phyloP scores from a whole-genome alignment of 2,797 vertebrate genomes.

The Myotis findleyi region DNA sequence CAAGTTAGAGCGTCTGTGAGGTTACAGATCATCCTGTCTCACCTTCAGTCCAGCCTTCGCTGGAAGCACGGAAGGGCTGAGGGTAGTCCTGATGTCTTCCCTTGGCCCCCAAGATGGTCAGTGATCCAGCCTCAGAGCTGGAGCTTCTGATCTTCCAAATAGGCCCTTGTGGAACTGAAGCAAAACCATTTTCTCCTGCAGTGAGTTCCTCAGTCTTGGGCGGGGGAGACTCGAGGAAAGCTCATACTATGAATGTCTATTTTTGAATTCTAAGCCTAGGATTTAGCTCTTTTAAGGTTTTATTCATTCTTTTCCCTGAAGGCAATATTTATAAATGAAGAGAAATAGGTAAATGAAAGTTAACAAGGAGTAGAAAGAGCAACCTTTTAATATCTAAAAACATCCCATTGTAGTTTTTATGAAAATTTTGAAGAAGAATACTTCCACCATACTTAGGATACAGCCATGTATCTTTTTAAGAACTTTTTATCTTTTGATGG shows the following conservation, averaged over 20 bases:
- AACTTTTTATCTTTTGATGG: background rate
- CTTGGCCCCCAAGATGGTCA: background rate
- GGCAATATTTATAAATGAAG: background rate
- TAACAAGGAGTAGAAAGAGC: background rate
- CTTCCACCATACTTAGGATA: background rate
- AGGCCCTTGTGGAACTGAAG: background rate
- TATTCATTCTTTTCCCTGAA: background rate
- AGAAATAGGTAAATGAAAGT: constrained; percentile 2
- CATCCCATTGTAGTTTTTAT: background rate
- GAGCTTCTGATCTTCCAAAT: background rate
- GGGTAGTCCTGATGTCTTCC: background rate
- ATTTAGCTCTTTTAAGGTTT: constrained; percentile 15
- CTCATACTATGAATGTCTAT: background rate
- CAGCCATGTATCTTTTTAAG: background rate
- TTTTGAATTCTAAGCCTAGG: constrained; percentile 33
- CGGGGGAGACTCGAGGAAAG: background rate
- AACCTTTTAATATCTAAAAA: background rate
- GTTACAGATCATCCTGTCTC: background rate
- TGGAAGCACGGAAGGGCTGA: background rate
- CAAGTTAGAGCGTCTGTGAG: background rate
- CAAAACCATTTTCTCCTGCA: background rate
- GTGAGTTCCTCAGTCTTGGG: background rate
- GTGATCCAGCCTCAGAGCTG: background rate
- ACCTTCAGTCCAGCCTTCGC: background rate
- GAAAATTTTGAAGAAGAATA: background rate